Base-by-base conservation (phyloP, 2,888 invertebrate species). In the Alloplasta piceator region DNA sequence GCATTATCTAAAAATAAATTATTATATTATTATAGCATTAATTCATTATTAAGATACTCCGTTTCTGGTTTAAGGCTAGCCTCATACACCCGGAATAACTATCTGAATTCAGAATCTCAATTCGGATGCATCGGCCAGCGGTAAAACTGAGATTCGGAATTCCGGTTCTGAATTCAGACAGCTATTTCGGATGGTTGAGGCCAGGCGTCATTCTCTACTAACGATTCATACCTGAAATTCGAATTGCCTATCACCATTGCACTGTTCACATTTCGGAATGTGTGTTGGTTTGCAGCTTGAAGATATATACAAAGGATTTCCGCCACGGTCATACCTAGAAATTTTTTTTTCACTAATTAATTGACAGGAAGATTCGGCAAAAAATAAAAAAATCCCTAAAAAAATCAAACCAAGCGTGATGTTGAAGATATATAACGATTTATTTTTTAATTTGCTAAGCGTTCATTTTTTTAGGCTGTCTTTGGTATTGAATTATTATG, bases 261-360 rank as follows among this genome's bases (percentile, higher is more conserved):
- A 99, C 82, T 94, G 92, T 83, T 94, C 93, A 90, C 98, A 98
- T 26, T 94, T 93, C 26, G 98, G 97, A 85, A 98, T 93, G 70
- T 94, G 89, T 1, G 89, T 87, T 36, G 93, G 90, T 83, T 91
- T 87, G 50, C 94, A 94, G 36, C 90, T 90, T 66, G 93, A 88
- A 36, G 98, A 96, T 72, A 98, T 97, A 95, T 97, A 97, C n/a
- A 99, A 92, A 10, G 98, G 97, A 48, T 91, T 88, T 0, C 97
- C 98, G 50, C 95, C 95, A 88, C 95, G 94, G 55, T 96, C 94
- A 92, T 98, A 98, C 71, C 98, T 92, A 36, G 9, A 43, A 74
- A 66, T 7, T 41, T 43, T 43, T 4, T 39, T 63, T 38, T 72
- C 14, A 12, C 43, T 66, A 41, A 64, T 58, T 52, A 14, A 26